Evolutionary conservation across 2,888 invertebrate genomes (phyloP), one percentile per base, ranked within the genome.

Genomic region (Celastrina argiolus): DNA sequence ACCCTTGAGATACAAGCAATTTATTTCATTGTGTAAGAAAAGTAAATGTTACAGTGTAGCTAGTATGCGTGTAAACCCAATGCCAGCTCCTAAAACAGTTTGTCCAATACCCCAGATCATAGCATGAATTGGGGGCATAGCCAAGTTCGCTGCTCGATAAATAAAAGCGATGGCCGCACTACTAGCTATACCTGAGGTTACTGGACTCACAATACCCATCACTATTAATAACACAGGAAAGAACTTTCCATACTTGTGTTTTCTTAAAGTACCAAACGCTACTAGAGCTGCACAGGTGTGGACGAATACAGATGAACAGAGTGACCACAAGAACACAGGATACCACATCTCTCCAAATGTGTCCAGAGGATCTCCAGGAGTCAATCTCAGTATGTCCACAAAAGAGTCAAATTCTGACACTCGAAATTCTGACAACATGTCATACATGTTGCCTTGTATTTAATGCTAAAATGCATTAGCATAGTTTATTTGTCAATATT

Each of bases 51-150:
- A 97, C 79, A 98, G 93, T 67, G 98, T 98, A 65, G 98, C 98
- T 77, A 98, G 92, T 75, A 98, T 97, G 82, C 98, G 93, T 69
- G 97, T 97, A 82, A 97, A 98, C 68, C 98, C 98, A 77, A 98
- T 94, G 74, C 97, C 96, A 72, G 96, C 96, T 63, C 97, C 96
- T 59, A 97, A 90, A 70, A 97, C 92, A 66, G 98, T 98, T 88
- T 98, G 98, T 71, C 98, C 98, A 65, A 97, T 95, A 67, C 98
- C 98, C 97, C 98, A 98, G 74, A 98, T 93, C 88, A 98, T 94
- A 66, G 98, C 98, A 85, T 98, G 97, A 69, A 97, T 93, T 56
- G 97, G 96, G 69, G 95, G 94, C 97, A 98, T 97, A 76, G 95
- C 94, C 81, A 97, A 93, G 83, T 95, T 95, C 65, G 97, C 96